Base-by-base conservation (phyloP, 1,140 invertebrate genomes). In the Trichonephila clavipes region DNA sequence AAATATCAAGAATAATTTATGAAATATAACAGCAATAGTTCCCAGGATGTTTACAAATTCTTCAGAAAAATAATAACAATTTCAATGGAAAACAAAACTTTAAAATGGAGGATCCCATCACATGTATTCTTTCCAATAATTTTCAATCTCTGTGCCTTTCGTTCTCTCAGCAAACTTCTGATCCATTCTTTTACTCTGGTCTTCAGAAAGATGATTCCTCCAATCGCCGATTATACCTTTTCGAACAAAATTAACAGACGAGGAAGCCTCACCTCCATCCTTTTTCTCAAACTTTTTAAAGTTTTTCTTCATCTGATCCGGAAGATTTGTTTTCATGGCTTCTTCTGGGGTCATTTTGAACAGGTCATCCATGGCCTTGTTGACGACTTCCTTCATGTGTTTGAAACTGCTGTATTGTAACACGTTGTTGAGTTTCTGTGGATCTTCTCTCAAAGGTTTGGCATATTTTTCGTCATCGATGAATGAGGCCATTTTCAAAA, bases 201-300 rank as follows among this genome's bases (percentile, higher is more conserved):
- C 94, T 24, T 95, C 95, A n/a, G 95, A 96, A 93, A 96, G 96
- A 91, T 96, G 95, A 82, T 95, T 95, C 92, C 95, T 96, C 96
- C 96, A 96, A 95, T 96, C 96, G 14, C 96, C 96, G 28, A 96
- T 95, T 40, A 94, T 94, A 12, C 96, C 96, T 94, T 89, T 89
- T 24, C 88, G 34, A 14, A 85, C 12, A 6, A 85, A 85, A 28
- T 66, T 51, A 14, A 28, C 51, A 2, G 21, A 1, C 19, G 81
- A 6, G 24, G 40, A 21, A 58, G 40, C 28, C 28, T 28, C n/a
- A 21, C 7, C 58, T 51, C 12, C n/a, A n/a, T 16, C 21, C 2
- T 7, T 1, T 19, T 51, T 83, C 6, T 28, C 24, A 28, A 16
- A 24, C 82, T 59, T 24, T 16, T 19, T 61, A 4, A 77, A 34